phyloP scores from a whole-genome alignment of 1,140 invertebrate species.

The Apis laboriosa region DNA sequence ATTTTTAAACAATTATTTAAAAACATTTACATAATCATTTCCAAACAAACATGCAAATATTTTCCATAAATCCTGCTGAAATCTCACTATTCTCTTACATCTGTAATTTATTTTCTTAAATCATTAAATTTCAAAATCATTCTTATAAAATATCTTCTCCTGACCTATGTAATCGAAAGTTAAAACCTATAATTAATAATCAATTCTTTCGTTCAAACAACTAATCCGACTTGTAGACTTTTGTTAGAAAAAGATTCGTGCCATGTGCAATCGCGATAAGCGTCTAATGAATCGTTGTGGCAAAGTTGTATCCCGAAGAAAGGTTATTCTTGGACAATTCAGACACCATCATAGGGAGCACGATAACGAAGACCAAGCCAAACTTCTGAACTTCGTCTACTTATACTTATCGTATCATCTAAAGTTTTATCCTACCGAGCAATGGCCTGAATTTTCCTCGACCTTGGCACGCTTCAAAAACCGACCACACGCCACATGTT shows the following conservation, averaged over 20 bases:
- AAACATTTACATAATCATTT: background rate
- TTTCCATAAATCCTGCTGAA: background rate
- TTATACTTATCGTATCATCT: constrained; percentile 12
- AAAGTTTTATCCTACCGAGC: constrained; percentile 34
- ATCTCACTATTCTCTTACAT: background rate
- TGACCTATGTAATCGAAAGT: background rate
- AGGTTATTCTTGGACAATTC: constrained; percentile 20
- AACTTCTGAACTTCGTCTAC: constrained; percentile 8
- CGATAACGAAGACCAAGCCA: constrained; percentile 44
- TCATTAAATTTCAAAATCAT: background rate
- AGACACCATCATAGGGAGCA: constrained; percentile 1
- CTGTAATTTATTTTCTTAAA: background rate
- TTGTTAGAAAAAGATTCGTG: constrained; percentile 10
- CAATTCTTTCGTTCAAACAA: too few relatives aligned
- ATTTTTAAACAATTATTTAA: too few relatives aligned
- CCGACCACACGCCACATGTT: background rate
- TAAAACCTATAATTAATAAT: background rate
- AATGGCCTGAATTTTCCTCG: constrained; percentile 38
- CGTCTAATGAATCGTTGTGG: constrained; percentile 29
- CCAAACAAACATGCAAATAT: background rate
- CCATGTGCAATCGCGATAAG: constrained; percentile 25
- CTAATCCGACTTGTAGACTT: background rate
- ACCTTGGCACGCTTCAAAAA: constrained; percentile 51
- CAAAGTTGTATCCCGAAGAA: background rate
- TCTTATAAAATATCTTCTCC: background rate